phyloP scores from a whole-genome alignment of 2,113 vertebrate genomes.

The Rhipidura dahli region DNA sequence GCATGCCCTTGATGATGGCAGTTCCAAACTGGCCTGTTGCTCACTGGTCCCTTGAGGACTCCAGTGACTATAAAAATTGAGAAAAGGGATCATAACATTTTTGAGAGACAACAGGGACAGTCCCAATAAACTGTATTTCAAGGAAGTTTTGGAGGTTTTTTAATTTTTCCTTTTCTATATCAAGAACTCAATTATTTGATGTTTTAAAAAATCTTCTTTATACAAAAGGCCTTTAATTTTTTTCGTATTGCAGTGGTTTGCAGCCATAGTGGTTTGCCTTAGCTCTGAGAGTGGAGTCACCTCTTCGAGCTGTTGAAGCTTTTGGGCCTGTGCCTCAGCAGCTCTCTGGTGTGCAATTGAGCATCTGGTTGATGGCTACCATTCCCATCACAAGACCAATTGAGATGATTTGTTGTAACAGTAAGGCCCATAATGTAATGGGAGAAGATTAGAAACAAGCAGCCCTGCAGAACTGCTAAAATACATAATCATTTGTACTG shows the following conservation, averaged over 20 bases:
- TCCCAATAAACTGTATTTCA: background rate
- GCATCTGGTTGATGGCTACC: background rate
- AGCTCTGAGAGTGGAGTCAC: background rate
- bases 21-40: background rate
- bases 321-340: background rate
- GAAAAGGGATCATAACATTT: background rate
- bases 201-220: background rate
- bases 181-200: background rate
- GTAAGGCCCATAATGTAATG: background rate
- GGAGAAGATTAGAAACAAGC: background rate
- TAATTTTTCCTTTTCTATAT: background rate
- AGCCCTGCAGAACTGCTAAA: background rate
- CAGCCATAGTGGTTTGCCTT: background rate
- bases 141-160: background rate
- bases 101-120: background rate
- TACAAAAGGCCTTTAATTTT: background rate
- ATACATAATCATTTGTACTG: background rate
- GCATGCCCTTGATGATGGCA: background rate
- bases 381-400: background rate
- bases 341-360: background rate
- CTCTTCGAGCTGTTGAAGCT: background rate
- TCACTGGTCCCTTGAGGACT: background rate
- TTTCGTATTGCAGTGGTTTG: fast-evolving
- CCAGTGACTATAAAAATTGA: background rate
- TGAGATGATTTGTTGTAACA: background rate